phyloP scores from a whole-genome alignment of 2,888 invertebrate genomes.

The Tethea ocularis region DNA sequence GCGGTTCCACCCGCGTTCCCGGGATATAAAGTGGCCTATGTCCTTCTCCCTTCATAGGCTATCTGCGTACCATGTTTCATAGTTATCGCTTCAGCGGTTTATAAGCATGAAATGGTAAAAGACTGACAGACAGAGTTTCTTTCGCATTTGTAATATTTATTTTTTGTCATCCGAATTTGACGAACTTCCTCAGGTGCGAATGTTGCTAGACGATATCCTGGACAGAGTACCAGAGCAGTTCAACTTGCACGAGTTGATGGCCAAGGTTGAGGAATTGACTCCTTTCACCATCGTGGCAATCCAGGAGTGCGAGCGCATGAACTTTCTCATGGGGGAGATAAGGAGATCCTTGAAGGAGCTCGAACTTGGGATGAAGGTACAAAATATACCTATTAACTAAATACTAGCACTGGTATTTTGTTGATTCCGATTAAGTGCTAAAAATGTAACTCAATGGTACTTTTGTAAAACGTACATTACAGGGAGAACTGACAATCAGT shows the following conservation, averaged over 20 bases:
- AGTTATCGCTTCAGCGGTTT: too few relatives aligned
- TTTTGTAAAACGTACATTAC: slow-evolving; percentile 7
- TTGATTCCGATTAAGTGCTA: too few relatives aligned
- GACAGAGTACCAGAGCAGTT: slow-evolving; percentile 96
- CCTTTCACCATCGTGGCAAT: slow-evolving; percentile 96
- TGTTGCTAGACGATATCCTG: slow-evolving; percentile 91
- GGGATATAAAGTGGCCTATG: too few relatives aligned
- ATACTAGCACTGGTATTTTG: too few relatives aligned
- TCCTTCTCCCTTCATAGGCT: too few relatives aligned
- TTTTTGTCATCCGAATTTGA: neutral
- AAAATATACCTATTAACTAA: too few relatives aligned
- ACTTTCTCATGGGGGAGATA: slow-evolving; percentile 92
- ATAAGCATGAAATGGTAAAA: too few relatives aligned
- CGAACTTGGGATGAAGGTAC: slow-evolving; percentile 93
- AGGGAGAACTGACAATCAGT: slow-evolving; percentile 97
- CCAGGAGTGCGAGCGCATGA: slow-evolving; percentile 98
- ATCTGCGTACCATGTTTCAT: too few relatives aligned
- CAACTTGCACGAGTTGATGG: slow-evolving; percentile 92
- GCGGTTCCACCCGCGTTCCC: too few relatives aligned
- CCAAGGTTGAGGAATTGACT: slow-evolving; percentile 93
- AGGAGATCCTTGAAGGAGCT: slow-evolving; percentile 92
- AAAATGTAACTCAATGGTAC: too few relatives aligned
- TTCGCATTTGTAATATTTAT: too few relatives aligned
- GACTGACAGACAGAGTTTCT: too few relatives aligned
- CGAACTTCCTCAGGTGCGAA: slow-evolving; percentile 83